These are phyloP conservation scores for Xenopus laevis DNA, from an alignment of 2,113 vertebrate genomes.

Conservation along the genomic window DNA sequence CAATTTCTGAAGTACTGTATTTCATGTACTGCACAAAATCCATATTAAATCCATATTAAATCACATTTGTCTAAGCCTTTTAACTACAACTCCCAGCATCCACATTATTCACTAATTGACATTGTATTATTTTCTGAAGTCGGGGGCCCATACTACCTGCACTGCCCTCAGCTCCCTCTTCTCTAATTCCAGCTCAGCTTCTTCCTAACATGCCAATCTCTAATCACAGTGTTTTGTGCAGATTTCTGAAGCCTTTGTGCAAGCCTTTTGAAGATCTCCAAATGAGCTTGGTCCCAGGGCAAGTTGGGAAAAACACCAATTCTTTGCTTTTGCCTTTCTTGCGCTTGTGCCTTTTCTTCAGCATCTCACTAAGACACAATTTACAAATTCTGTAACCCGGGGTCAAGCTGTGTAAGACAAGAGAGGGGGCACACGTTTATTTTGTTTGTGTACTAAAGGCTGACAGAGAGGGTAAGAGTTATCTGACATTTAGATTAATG, in stretches of 20 bases:
- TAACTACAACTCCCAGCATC: no score
- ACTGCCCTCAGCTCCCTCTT: no score
- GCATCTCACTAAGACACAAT: slow-evolving; percentile 31
- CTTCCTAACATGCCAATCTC: slow-evolving; percentile 20
- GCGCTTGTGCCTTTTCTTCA: slow-evolving; percentile 36
- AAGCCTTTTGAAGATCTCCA: slow-evolving; percentile 24
- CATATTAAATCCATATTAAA: no score
- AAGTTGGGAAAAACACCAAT: slow-evolving; percentile 26
- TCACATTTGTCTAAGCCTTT: no score
- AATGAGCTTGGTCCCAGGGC: slow-evolving; percentile 30
- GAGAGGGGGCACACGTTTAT: slow-evolving; percentile 24
- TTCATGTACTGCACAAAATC: no score
- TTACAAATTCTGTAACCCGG: slow-evolving; percentile 39
- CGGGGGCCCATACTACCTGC: no score
- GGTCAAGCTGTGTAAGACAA: slow-evolving; percentile 46
- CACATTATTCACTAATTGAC: no score
- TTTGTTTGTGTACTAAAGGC: slow-evolving; percentile 24
- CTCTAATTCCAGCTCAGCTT: neutral
- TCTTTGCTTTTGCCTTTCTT: slow-evolving; percentile 12
- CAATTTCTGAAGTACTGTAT: no score
- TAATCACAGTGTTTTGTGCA: slow-evolving; percentile 26
- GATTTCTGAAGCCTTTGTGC: slow-evolving; percentile 31
- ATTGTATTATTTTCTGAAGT: no score
- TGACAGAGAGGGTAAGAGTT: slow-evolving; percentile 21
- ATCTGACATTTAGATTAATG: slow-evolving; percentile 20